Evolutionary conservation across 2,797 vertebrate species (phyloP), one percentile per base, ranked within the genome.

Genomic region (Protosalanx chinensis): DNA sequence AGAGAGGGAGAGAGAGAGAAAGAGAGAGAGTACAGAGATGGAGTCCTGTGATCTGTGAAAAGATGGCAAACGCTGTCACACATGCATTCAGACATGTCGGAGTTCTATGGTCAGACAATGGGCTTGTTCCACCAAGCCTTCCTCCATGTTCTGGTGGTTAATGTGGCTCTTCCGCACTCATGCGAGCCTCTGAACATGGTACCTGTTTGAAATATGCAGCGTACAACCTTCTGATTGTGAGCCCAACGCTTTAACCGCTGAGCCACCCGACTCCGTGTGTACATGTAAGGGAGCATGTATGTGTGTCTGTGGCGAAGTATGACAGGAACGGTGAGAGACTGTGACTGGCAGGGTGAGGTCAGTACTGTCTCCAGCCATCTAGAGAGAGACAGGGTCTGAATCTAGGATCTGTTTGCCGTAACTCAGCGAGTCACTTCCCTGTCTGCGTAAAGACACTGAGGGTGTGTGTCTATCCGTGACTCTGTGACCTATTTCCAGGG

Each of bases 1-100:
- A 10, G 37, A 1, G 37, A 10, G 37, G 10, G 37, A 37, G 6
- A 37, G 35, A 41, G 37, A 41, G 5, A 53, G 16, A 53, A 16
- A 53, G 51, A 53, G 49, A 51, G 15, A 18, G 16, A 51, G 16
- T 4, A 6, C 2, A 16, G 62, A 75, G 72, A 62, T 76, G 79
- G 71, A 71, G 56, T 70, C 63, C 66, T 37, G 66, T 41, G 23
- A 76, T 59, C 75, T 75, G 68, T 77, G 73, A 79, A 79, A 75
- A 82, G 64, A 73, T 60, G 57, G 64, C 8, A 58, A 70, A 20
- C 35, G 63, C 18, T 53, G 13, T 1, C 49, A 53, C 49, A 53
- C 49, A 53, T 18, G 18, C 49, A 53, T 53, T 53, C 49, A 53
- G 3, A 53, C 49, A 51, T 41, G 37, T 41, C 8, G 37, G 37